Conservation (phyloP, 2,113 vertebrate genomes). For the Laterallus jamaicensis region DNA sequence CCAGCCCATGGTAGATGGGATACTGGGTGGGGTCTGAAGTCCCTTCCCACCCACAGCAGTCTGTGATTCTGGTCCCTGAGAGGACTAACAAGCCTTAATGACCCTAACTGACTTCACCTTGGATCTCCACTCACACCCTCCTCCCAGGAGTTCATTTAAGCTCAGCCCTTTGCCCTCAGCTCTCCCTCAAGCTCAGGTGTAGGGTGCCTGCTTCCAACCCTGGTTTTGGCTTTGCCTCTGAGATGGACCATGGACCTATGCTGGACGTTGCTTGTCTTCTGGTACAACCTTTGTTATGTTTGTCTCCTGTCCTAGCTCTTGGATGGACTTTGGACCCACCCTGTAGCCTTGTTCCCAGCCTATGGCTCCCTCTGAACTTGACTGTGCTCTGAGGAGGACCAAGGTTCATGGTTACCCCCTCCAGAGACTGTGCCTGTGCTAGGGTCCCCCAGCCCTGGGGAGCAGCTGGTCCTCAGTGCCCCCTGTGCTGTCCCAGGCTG, state of each 20-base stretch:
- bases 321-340: accelerated
- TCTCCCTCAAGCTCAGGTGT: accelerated
- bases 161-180: background rate
- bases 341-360: background rate
- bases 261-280: background rate
- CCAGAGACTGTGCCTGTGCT: no score
- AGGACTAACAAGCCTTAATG: background rate
- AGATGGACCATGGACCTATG: accelerated
- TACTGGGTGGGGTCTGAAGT: no score
- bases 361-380: accelerated
- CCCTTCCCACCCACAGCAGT: no score
- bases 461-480: background rate
- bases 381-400: background rate
- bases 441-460: background rate
- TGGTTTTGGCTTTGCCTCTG: background rate
- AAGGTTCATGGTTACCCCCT: background rate
- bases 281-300: background rate
- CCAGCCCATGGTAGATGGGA: no score
- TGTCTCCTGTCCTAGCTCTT: background rate
- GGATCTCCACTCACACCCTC: background rate
- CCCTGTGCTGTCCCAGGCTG: background rate
- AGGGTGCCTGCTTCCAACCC: accelerated
- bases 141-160: background rate
- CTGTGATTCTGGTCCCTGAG: background rate
- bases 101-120: background rate